Evolutionary conservation across 2,797 vertebrate genomes (phyloP), one percentile per base, ranked within the genome.

Genomic region (Furcifer pardalis): DNA sequence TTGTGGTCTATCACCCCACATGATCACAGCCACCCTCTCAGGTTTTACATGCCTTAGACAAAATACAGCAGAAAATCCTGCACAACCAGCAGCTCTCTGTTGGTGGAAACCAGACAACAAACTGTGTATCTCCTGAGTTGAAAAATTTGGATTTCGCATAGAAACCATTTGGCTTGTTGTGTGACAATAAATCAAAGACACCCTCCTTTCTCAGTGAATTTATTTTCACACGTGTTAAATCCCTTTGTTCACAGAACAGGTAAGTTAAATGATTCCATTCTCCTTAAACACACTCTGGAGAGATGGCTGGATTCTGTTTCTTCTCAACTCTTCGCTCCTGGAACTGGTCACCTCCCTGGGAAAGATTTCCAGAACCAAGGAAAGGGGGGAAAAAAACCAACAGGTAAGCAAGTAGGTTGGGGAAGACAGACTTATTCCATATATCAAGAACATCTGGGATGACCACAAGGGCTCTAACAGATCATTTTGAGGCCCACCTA

Each of bases 271-370:
- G 0, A 37, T 30, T 79, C 46, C 0, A 60, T 72, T 76, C 35
- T 10, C 63, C 82, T 5, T 32, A 32, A 42, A 8, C n/a, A 32
- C 73, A 9, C n/a, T 44, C 76, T 69, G 0, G 0, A n/a, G 2
- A 81, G 37, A 30, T 4, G 21, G 68, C 1, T 3, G 44, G 46
- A 1, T 21, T 52, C 82, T 23, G 0, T 25, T 72, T 63, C 59
- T 85, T 0, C 0, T 21, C 73, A 21, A 0, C 74, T 42, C 15
- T 3, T 40, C 0, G 1, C 44, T 59, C 7, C 37, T 74, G 77
- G 13, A 5, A 32, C n/a, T 0, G 49, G 65, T 94, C 89, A 88
- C 25, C 84, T 83, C 77, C 91, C 85, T 87, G 85, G 77, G 60
- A 15, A 76, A 87, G 82, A 1, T 83, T 86, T 77, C 77, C 0